Base-by-base conservation (phyloP, 2,113 vertebrate genomes). In the Bubo blakistoni region DNA sequence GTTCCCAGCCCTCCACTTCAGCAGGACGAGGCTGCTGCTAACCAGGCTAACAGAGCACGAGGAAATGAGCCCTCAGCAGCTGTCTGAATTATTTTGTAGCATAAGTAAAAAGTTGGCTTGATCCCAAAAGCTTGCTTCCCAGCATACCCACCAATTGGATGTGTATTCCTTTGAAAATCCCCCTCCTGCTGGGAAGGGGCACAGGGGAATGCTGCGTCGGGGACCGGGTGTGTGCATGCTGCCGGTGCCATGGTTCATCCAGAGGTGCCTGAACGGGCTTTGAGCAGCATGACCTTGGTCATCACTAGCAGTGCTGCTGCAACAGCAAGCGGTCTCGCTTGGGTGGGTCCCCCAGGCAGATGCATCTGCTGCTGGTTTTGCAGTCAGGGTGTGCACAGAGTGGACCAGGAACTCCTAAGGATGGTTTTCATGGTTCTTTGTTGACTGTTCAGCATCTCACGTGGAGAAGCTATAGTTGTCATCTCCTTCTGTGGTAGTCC, bases 151-250 rank as follows among this genome's bases (percentile, higher is more conserved):
- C 66, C 44, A 14, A 9, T 25, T 47, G n/a, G 24, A 19, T n/a
- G 36, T 38, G 11, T 25, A 61, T 55, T 54, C 76, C 34, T 47
- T 38, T n/a, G 42, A 34, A 65, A 71, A 32, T 24, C 32, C 44
- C 8, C 13, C 38, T 63, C 13, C 30, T 30, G 40, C 1, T 0
- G 46, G 46, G 44, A 63, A 18, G 65, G 55, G 49, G 6, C n/a
- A 4, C 4, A 10, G 40, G 16, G 15, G 10, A 14, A 10, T 8
- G 34, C 40, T 0, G 1, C 1, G 2, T 6, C 2, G 0, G 40
- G 30, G 20, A 15, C 32, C 0, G 3, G 42, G 16, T 13, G 19
- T 5, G 11, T 30, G 27, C 20, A 1, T 26, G 42, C 71, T 62
- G 65, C 32, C 0, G 5, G 20, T 36, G 32, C 42, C 3, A 0